Evolutionary conservation across 35 echinoderm and acorn worm species (phyloP), one percentile per base, ranked within the genome.

Genomic region (Apostichopus japonicus): DNA sequence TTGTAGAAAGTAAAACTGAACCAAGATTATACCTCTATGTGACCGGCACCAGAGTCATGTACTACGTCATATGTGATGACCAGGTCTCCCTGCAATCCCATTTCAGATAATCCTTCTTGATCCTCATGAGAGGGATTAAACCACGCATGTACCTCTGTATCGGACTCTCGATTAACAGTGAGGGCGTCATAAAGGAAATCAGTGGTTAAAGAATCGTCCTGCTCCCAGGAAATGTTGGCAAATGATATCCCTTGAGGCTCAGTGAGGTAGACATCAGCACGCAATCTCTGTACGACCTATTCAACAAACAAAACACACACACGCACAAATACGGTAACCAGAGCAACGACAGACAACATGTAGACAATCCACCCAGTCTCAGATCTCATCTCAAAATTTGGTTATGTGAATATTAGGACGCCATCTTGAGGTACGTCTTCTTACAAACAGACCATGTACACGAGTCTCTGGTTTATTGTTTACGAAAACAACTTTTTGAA

Each of bases 11-110:
- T 44, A 44, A 44, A 44, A 44, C 33, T 44, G 33, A 44, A 44
- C 33, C 33, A 44, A 44, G 33, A 65, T 10, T 65, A 17, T 24
- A 98, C 96, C 93, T 98, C 90, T 5, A 98, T 86, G 22, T 96
- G n/a, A 13, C 97, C 97, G 24, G 95, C 97, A 44, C 95, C 94
- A 11, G 55, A 84, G 27, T 94, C 92, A 75, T 98, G 97, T 6
- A 87, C 81, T 22, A 98, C 95, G 55, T 98, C 97, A 77, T 98
- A 98, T 1, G 83, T 92, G 15, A 98, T 58, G 11, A 98, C 54
- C 10, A 98, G 75, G 75, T 98, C 93, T 51, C 95, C 93, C 56
- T 86, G 16, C 19, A 98, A 79, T 15, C 95, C 95, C 15, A 65
- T 90, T 7, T 87, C 67, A 8, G 79, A 67, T 24, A 81, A 73